Evolutionary conservation across 2,888 invertebrate genomes (phyloP).

Genomic region (Anoplius nigerrimus): DNA sequence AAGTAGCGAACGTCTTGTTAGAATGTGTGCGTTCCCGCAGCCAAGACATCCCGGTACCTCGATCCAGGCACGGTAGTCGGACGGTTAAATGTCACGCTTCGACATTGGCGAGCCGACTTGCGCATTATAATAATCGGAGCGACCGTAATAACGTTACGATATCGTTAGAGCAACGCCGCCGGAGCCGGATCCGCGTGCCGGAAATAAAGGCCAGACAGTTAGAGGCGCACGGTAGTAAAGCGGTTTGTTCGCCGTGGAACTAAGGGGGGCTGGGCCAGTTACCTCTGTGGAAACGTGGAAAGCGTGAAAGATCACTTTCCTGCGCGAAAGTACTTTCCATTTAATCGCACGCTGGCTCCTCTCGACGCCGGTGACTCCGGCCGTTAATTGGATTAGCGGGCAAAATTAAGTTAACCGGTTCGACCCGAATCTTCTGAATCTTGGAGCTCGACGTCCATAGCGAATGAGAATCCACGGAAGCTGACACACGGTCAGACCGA

Average conservation of each 20-base stretch:
- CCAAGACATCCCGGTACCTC: no score
- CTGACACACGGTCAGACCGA: no score
- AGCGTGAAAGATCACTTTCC: slow-evolving; percentile 56
- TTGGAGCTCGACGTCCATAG: no score
- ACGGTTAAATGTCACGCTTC: no score
- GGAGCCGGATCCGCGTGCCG: slow-evolving; percentile 41
- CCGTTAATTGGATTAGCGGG: slow-evolving; percentile 50
- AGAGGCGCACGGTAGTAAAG: slow-evolving; percentile 28
- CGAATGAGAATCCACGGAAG: no score
- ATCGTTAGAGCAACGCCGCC: slow-evolving; percentile 10
- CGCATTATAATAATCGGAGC: no score
- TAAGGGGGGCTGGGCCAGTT: slow-evolving; percentile 23
- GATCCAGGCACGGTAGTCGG: no score
- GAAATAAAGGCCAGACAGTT: slow-evolving; percentile 46
- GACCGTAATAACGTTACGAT: not conserved
- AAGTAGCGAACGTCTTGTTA: no score
- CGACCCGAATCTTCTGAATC: slow-evolving; percentile 25
- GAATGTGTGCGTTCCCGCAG: no score
- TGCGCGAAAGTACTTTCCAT: slow-evolving; percentile 53
- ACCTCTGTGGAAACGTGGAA: slow-evolving; percentile 49
- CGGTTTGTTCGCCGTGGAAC: slow-evolving; percentile 22
- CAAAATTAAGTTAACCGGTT: slow-evolving; percentile 45
- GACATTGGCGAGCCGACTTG: no score
- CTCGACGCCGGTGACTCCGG: slow-evolving; percentile 11
- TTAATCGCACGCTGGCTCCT: slow-evolving; percentile 42